Conservation (phyloP, 2,113 vertebrate species). For the Riparia riparia region DNA sequence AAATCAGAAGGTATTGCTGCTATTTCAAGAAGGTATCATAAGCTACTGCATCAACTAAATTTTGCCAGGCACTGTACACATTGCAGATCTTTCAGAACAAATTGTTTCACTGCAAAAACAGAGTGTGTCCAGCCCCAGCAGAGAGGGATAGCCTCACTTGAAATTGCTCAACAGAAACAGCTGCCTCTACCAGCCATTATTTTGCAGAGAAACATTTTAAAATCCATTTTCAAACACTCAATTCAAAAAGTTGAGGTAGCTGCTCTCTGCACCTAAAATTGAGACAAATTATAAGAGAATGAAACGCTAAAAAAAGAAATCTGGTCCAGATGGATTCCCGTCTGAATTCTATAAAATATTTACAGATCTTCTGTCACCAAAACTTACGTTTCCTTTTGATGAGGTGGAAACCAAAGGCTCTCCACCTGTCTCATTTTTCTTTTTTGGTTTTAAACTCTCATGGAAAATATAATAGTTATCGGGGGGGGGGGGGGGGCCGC, state of each 20-base stretch:
- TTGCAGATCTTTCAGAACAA: neutral
- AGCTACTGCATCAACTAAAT: neutral
- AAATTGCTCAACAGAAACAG: neutral
- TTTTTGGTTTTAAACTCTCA: neutral
- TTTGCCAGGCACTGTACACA: neutral
- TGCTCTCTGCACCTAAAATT: neutral
- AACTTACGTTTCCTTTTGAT: constrained; percentile 59
- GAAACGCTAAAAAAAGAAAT: constrained; percentile 57
- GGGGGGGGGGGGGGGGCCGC: too few species aligned
- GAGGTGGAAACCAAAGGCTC: constrained; percentile 54
- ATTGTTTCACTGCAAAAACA: neutral
- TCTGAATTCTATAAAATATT: constrained; percentile 72
- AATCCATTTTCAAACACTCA: neutral
- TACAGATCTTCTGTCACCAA: constrained; percentile 68
- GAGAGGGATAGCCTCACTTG: neutral
- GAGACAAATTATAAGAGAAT: constrained; percentile 10
- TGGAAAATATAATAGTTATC: neutral
- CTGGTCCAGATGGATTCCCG: constrained; percentile 62
- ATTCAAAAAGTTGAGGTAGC: neutral
- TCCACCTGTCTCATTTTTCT: constrained; percentile 5
- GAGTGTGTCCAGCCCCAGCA: neutral
- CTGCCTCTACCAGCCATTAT: neutral
- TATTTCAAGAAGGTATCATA: neutral
- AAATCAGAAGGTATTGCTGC: neutral
- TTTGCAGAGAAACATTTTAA: neutral